Conservation (phyloP, 2,797 vertebrate genomes). For the Danio jaintianensis region DNA sequence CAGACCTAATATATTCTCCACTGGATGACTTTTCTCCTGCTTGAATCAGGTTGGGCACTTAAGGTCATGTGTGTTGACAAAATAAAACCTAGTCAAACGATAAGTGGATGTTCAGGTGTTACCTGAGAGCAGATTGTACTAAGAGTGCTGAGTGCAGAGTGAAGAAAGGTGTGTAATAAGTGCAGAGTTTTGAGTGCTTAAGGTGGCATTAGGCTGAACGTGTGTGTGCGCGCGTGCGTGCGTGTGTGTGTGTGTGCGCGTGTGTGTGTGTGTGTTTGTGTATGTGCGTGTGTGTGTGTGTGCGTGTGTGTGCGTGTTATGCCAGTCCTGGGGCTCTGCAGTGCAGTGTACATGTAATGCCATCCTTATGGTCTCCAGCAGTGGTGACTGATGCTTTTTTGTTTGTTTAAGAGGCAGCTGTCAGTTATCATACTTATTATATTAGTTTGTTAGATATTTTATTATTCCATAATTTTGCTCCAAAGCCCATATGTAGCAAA, state of each 20-base stretch:
- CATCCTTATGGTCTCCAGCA: neutral
- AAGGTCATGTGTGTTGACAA: slow-evolving; percentile 20
- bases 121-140: slow-evolving; percentile 17
- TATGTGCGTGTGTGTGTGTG: neutral
- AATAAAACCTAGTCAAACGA: slow-evolving; percentile 3
- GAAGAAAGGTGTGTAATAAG: slow-evolving; percentile 10
- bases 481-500: no score
- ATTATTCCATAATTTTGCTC: no score
- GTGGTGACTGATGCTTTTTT: neutral
- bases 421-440: neutral
- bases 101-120: slow-evolving; percentile 22
- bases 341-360: slow-evolving; percentile 5
- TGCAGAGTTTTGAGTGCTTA: slow-evolving; percentile 23
- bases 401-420: neutral
- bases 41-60: slow-evolving; percentile 10
- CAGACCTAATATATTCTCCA: slow-evolving; percentile 5
- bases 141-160: slow-evolving; percentile 24
- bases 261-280: no score
- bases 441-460: no score
- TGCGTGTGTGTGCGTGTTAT: no score
- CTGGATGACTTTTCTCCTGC: slow-evolving; percentile 36
- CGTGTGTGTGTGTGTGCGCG: neutral
- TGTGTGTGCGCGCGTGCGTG: no score
- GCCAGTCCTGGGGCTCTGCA: neutral
- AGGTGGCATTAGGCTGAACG: slow-evolving; percentile 14